Base-by-base conservation (phyloP, 2,888 invertebrate genomes). In the Plagodis dolabraria region DNA sequence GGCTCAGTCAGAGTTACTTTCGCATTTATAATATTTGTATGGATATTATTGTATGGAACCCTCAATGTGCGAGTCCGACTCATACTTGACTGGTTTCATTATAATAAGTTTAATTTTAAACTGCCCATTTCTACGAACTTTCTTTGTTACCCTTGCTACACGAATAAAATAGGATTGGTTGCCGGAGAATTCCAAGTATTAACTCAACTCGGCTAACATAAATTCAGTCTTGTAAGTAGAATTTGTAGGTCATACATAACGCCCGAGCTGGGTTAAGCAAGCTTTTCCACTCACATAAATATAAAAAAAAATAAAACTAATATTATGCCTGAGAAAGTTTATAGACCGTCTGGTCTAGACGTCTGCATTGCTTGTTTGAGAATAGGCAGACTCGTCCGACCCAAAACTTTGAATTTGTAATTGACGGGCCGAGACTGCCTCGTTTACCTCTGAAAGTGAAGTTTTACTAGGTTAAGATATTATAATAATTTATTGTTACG, bases 291-390 rank as follows among this genome's bases (percentile, higher is more conserved):
- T 70, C 60, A 58, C 61, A 55, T 69, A 68, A 72, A 67, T 69
- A 61, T 64, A 67, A 8, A 22, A 22, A n/a, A 64, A 69, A 76
- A 74, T 72, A 68, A 72, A 72, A 76, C 52, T 60, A 73, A 68
- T 70, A 75, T 71, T 71, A 71, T 70, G 73, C 63, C 75, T 71
- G 70, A 70, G 72, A 75, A 79, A 76, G 62, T 80, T 77, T 77
- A 75, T 75, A 78, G 76, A 77, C 75, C 69, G 78, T 70, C 75
- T 77, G 70, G 81, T 79, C 79, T 82, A 82, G 82, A 81, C 82
- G 72, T 69, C 69, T 66, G 65, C 64, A 64, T 64, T 57, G 69
- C 63, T 44, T 45, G 71, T 68, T 69, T 63, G 62, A 63, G 64
- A 67, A 57, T 65, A 67, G 63, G 64, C 68, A 67, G 64, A 63